Evolutionary conservation across 2,113 vertebrate genomes (phyloP), one percentile per base, ranked within the genome.

Genomic region (Trichomycterus rosablanca): DNA sequence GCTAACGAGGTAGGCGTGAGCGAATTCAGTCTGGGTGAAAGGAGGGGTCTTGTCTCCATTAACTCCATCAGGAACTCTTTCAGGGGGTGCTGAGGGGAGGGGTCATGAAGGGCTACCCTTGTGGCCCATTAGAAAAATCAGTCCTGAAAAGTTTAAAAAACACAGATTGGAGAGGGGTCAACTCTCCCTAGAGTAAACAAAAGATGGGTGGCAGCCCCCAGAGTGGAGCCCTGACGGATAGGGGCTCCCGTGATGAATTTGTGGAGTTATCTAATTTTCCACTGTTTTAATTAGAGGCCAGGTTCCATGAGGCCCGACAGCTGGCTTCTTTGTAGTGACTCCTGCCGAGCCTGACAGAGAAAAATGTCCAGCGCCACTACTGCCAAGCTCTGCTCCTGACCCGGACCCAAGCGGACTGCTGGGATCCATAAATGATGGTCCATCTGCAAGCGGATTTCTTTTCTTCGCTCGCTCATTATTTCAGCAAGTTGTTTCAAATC

Each of bases 211-310:
- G 92, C 82, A 86, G 83, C 84, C 88, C 70, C 85, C 86, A 76
- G 6, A 59, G 89, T 73, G n/a, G 57, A 23, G 44, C 84, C 81
- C 84, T 90, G 92, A 94, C 91, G 90, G 90, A 90, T 86, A 79
- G 87, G 78, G 83, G 89, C 89, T 81, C 89, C 90, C 79, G 90
- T 95, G 92, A 97, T 96, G 90, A 88, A 97, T 97, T 84, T 91
- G 84, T 85, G 83, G 90, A 93, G 92, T 94, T 97, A 95, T 98
- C 94, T 96, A 90, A 94, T 93, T 97, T 97, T 97, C 95, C 93
- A 95, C 92, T 94, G 94, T 94, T 97, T 96, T 95, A 96, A 97
- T 97, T 95, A 95, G 92, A 91, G 89, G 88, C 91, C 89, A 83
- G 87, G 90, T 87, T 77, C 89, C 81, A 76, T 90, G 92, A 97